These are phyloP conservation scores for Paraplagusia blochii DNA, from an alignment of 2,113 vertebrate species.

Conservation along the genomic window DNA sequence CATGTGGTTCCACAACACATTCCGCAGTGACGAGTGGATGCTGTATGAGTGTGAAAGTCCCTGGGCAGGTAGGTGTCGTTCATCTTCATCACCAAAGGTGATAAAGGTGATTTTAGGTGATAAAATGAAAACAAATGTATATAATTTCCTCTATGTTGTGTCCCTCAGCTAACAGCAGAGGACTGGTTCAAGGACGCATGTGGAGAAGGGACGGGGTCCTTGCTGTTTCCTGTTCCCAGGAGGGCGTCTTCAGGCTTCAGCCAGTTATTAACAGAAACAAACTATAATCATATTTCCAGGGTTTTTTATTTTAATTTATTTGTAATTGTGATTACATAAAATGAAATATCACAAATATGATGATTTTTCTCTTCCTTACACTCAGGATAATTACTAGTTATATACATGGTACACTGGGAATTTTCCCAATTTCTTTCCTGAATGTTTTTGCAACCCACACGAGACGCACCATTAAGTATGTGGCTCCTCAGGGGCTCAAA, in stretches of 20 bases:
- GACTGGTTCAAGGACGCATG: slow-evolving; percentile 85
- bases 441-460: too few relatives aligned
- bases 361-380: neutral
- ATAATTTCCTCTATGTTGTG: neutral
- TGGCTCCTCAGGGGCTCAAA: too few relatives aligned
- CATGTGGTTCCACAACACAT: slow-evolving; percentile 94
- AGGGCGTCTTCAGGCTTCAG: slow-evolving; percentile 84
- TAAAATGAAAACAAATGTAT: neutral
- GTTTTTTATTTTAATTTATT: neutral
- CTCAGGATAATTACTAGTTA: too few relatives aligned
- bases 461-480: too few relatives aligned
- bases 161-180: slow-evolving; percentile 82
- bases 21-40: slow-evolving; percentile 95
- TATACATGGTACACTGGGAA: too few relatives aligned
- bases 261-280: slow-evolving; percentile 71
- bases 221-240: slow-evolving; percentile 88
- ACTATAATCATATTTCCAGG: slow-evolving; percentile 68
- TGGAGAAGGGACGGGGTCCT: slow-evolving; percentile 90
- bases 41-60: slow-evolving; percentile 92
- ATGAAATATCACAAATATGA: neutral
- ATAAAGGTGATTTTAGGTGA: too few relatives aligned
- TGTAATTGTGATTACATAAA: neutral
- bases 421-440: too few relatives aligned
- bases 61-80: slow-evolving; percentile 84
- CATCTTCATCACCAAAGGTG: neutral